phyloP scores from a whole-genome alignment of 2,797 vertebrate species.

The Anguilla megastoma region DNA sequence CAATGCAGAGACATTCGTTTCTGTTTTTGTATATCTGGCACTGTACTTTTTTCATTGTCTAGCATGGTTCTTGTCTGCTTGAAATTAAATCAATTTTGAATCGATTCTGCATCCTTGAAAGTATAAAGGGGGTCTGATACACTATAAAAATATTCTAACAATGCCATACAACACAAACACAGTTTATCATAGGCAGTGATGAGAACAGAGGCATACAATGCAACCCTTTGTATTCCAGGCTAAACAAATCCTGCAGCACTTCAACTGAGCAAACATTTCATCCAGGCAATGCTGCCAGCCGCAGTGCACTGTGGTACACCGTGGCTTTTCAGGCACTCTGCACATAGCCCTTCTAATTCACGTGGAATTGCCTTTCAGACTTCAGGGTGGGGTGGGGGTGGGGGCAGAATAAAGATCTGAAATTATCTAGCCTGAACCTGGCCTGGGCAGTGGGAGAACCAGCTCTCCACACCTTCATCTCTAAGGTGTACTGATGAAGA shows the following conservation, averaged over 20 bases:
- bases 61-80: not conserved
- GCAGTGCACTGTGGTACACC: not conserved
- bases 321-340: not conserved
- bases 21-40: slow-evolving; percentile 9
- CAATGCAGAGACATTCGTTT: not conserved
- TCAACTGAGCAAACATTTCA: not conserved
- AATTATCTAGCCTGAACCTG: not conserved
- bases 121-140: slow-evolving; percentile 16
- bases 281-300: not conserved
- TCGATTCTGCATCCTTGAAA: slow-evolving; percentile 4
- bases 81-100: not conserved
- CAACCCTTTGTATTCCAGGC: slow-evolving; percentile 1
- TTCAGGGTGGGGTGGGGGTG: not conserved
- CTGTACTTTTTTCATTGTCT: not conserved
- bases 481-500: not conserved
- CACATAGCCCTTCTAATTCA: not conserved
- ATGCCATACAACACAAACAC: slow-evolving; percentile 24
- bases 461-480: slow-evolving; percentile 1
- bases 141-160: slow-evolving; percentile 19
- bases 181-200: not conserved
- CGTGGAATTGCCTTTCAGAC: not conserved
- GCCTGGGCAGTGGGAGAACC: not conserved
- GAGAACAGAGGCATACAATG: not conserved
- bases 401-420: not conserved
- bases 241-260: not conserved